Conservation (phyloP, 2,113 vertebrate species). For the Neomonachus schauinslandi region DNA sequence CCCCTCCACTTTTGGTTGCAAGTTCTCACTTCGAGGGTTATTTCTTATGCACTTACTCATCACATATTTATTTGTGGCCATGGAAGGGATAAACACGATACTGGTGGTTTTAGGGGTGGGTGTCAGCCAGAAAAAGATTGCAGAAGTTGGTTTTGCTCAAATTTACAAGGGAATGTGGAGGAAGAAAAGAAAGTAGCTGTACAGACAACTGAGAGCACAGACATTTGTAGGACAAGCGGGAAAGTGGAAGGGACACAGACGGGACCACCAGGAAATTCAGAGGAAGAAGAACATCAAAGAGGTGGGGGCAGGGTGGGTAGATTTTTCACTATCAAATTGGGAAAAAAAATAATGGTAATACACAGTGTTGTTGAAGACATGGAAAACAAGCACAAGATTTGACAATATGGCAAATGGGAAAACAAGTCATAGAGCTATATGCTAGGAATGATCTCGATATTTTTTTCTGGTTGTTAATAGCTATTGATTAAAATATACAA, state of each 20-base stretch:
- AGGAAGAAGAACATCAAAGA: background rate
- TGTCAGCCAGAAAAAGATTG: background rate
- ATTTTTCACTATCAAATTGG: background rate
- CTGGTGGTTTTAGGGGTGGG: background rate
- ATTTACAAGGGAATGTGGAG: background rate
- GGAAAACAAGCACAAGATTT: background rate
- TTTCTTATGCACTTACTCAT: background rate
- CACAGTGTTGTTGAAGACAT: background rate
- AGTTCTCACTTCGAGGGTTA: background rate
- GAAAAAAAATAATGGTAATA: background rate
- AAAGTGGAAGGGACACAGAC: background rate
- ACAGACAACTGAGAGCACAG: background rate
- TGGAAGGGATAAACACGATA: background rate
- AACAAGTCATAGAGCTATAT: rapidly evolving
- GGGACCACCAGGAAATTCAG: background rate
- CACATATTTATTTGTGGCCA: background rate
- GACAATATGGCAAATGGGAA: background rate
- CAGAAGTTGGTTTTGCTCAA: background rate
- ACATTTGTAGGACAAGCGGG: background rate
- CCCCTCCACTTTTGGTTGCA: background rate
- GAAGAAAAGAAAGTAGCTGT: background rate
- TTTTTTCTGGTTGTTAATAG: background rate
- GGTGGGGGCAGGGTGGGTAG: rapidly evolving
- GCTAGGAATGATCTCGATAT: background rate
- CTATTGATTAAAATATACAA: background rate